These are phyloP conservation scores for Gymnocheta viridis DNA, from an alignment of 2,888 invertebrate genomes.

Conservation along the genomic window DNA sequence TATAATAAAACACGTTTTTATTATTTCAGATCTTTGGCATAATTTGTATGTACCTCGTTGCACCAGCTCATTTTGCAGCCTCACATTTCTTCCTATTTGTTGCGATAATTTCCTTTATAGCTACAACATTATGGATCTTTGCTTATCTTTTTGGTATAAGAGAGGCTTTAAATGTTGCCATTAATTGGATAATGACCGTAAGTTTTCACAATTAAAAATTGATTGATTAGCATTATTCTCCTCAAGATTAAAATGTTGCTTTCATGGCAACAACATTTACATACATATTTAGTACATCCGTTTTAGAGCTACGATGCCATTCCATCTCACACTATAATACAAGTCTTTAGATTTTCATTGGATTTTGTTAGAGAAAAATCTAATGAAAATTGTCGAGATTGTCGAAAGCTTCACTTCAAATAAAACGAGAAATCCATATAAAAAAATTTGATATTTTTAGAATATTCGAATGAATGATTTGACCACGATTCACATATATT, in stretches of 20 bases:
- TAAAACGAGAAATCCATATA: too few species aligned
- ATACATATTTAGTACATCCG: too few species aligned
- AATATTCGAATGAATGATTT: too few species aligned
- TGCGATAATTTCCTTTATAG: slow-evolving; percentile 90
- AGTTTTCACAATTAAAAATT: slow-evolving; percentile 73
- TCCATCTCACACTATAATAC: too few species aligned
- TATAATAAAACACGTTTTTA: slow-evolving; percentile 17
- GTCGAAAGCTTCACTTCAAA: too few species aligned
- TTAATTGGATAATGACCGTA: slow-evolving; percentile 93
- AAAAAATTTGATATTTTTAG: too few species aligned
- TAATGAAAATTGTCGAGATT: too few species aligned
- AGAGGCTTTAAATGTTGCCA: slow-evolving; percentile 89
- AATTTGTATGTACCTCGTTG: slow-evolving; percentile 91
- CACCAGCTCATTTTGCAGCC: slow-evolving; percentile 85
- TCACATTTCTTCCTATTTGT: slow-evolving; percentile 94
- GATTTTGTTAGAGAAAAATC: too few species aligned
- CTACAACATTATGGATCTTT: slow-evolving; percentile 90
- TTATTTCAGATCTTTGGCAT: slow-evolving; percentile 90
- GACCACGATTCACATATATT: not conserved
- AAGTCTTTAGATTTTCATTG: too few species aligned
- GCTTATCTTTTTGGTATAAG: slow-evolving; percentile 91
- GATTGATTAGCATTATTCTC: not conserved
- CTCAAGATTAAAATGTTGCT: not conserved
- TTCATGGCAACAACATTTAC: too few species aligned
- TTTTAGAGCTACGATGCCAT: too few species aligned